phyloP scores from a whole-genome alignment of 2,113 vertebrate genomes.

The Neomonachus schauinslandi region DNA sequence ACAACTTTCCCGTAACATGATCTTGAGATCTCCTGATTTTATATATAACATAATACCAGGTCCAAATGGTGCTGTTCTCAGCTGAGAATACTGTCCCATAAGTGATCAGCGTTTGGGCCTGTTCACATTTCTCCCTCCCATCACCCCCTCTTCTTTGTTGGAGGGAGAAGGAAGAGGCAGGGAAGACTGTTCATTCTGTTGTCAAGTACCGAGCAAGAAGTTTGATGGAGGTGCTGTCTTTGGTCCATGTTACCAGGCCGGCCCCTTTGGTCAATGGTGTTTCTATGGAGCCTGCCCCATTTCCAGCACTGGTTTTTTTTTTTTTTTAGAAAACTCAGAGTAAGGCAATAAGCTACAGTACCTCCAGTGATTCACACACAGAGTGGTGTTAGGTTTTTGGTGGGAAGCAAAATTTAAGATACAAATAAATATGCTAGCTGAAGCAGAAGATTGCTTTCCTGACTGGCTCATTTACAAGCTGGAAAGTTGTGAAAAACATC shows the following conservation, averaged over 20 bases:
- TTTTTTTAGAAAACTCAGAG: background rate
- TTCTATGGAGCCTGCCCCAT: background rate
- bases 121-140: background rate
- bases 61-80: background rate
- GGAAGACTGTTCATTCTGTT: background rate
- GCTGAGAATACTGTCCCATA: background rate
- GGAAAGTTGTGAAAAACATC: constrained; percentile 37
- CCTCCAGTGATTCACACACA: background rate
- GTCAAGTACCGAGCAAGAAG: background rate
- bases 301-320: background rate
- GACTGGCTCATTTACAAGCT: background rate
- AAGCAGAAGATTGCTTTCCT: constrained; percentile 47
- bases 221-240: background rate
- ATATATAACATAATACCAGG: background rate
- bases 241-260: background rate
- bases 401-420: constrained; percentile 21
- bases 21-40: constrained; percentile 29
- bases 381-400: background rate
- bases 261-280: background rate
- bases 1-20: background rate
- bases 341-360: background rate
- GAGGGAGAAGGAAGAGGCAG: too few relatives aligned
- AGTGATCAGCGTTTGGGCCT: background rate
- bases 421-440: background rate
- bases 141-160: background rate